Base-by-base conservation (phyloP, 1,140 invertebrate species). In the Schlechtendalia chinensis region DNA sequence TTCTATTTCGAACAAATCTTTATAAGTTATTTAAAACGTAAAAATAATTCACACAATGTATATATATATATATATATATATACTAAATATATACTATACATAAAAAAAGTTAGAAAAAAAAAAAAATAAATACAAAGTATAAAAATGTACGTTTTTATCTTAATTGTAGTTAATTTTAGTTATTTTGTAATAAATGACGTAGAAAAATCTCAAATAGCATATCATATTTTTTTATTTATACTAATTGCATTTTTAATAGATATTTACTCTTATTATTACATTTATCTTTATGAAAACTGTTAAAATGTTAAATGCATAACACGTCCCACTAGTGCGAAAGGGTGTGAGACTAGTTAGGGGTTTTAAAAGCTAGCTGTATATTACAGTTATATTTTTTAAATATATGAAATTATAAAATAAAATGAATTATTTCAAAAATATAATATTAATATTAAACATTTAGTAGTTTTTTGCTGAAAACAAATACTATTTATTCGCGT, bases 211-310 rank as follows among this genome's bases (percentile, higher is more conserved):
- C 45, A 47, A 69, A 47, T 45, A 32, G 22, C 63, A 45, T 24
- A 22, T 12, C 65, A 47, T 69, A 8, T 24, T 69, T 50, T 50
- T 50, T 24, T 27, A 6, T 47, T 45, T 65, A 22, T 24, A 47
- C 8, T 69, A 69, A 69, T 69, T 69, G 14, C 67, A 50, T 50
- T 69, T 50, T 50, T 69, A 50, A 69, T 39, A 39, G 32, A 8
- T 8, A 24, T n/a, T 69, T 69, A 69, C 67, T 47, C 45, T 3
- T 69, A 24, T 45, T 67, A 10, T n/a, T 45, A 67, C 10, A 45
- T 47, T 69, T 50, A 17, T 67, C n/a, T 50, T 69, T 50, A 50
- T 50, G 22, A 17, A 10, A 50, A 69, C 67, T 19, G 45, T 69
- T 17, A 50, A 67, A 69, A 69, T 50, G 22, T 50, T 50, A 50